A percentile compares a stretch with the other conserved stretches of the same genome.
Conservation (phyloP, 2,888 invertebrate genomes). For the Melipona beecheii region DNA sequence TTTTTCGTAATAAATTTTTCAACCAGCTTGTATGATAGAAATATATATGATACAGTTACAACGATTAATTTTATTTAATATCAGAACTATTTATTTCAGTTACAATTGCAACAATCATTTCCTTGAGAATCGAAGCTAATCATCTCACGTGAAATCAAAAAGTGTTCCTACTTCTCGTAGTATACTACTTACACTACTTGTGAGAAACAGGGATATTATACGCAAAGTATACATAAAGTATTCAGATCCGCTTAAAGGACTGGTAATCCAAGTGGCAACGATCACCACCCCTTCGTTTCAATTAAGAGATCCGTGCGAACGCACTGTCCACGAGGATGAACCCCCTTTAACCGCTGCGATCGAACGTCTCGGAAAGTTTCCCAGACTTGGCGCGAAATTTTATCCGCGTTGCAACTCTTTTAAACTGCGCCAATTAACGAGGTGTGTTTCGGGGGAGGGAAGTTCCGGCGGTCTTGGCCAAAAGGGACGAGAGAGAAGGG, state of each 20-base stretch:
- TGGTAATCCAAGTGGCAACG: not conserved
- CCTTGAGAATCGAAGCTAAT: too few species aligned
- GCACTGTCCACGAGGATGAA: not conserved
- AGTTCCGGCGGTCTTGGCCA: conserved; percentile 7
- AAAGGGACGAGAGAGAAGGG: not conserved
- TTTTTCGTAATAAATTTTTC: too few species aligned
- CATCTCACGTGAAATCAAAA: too few species aligned
- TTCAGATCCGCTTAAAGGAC: not conserved
- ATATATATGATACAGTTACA: too few species aligned
- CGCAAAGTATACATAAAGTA: not conserved
- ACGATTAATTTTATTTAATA: too few species aligned
- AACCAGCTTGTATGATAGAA: too few species aligned
- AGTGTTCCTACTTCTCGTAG: too few species aligned
- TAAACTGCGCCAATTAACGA: conserved; percentile 47
- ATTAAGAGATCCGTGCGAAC: not conserved
- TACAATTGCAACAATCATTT: too few species aligned
- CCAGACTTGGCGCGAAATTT: conserved; percentile 25
- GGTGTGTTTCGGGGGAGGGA: conserved; percentile 40
- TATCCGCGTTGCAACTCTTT: conserved; percentile 27
- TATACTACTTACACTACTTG: too few species aligned
- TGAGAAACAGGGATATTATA: not conserved
- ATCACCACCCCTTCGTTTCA: not conserved
- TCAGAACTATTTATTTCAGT: too few species aligned
- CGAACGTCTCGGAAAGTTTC: not conserved
- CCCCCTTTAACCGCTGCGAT: not conserved